A percentile compares a stretch with the other conserved stretches of the same genome.
Evolutionary conservation across 2,888 invertebrate genomes (phyloP).

Genomic region (Conistra vaccinii): DNA sequence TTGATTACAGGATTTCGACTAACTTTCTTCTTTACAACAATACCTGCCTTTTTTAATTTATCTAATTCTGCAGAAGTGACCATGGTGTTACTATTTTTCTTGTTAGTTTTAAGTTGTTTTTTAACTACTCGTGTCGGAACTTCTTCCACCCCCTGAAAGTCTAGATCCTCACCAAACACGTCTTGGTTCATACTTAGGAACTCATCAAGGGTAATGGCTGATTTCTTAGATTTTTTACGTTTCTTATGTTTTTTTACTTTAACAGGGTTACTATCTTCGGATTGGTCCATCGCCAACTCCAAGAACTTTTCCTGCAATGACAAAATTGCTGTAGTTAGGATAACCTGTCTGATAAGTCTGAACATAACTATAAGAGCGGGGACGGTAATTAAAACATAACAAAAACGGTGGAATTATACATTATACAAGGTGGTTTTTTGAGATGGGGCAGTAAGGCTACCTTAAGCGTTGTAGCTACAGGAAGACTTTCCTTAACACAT

Average conservation of each 20-base stretch:
- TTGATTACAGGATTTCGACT: conserved; percentile 52
- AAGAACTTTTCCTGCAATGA: conserved; percentile 83
- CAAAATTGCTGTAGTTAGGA: not conserved
- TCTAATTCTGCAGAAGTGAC: conserved; percentile 77
- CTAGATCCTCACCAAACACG: conserved; percentile 87
- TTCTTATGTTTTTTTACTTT: conserved; percentile 86
- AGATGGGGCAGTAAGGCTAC: no score
- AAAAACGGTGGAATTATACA: not conserved
- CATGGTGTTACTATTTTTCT: conserved; percentile 70
- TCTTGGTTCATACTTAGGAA: conserved; percentile 89
- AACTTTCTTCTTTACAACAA: conserved; percentile 82
- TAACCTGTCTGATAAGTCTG: no score
- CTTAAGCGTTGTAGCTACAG: no score
- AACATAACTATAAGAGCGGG: no score
- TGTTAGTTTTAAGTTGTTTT: conserved; percentile 79
- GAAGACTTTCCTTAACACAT: no score
- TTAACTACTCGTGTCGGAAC: conserved; percentile 83
- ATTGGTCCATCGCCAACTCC: conserved; percentile 81
- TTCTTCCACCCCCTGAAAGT: conserved; percentile 87
- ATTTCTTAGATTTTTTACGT: conserved; percentile 86
- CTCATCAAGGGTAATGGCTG: conserved; percentile 87
- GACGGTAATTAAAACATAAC: not conserved
- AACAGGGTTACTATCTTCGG: conserved; percentile 73
- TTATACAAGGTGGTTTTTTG: no score
- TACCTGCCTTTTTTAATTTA: conserved; percentile 85